Base-by-base conservation (phyloP, 2,797 vertebrate species). In the Delichon dasypus region DNA sequence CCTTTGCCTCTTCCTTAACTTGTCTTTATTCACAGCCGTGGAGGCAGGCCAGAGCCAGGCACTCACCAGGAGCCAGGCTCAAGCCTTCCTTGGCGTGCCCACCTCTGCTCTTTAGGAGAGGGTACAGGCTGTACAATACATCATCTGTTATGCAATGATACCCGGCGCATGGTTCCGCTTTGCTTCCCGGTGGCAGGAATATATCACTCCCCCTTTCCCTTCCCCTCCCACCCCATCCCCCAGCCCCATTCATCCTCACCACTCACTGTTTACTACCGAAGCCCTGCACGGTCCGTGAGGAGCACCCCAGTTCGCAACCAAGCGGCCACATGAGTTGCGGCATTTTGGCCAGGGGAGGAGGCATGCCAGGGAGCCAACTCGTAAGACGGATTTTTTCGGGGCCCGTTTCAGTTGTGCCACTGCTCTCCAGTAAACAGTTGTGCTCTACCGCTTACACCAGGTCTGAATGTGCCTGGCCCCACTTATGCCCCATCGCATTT, bases 101-200 rank as follows among this genome's bases (percentile, higher is more conserved):
- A 95, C 92, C 91, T 96, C 94, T 95, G 88, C 95, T 96, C 89
- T 95, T 96, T 93, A 85, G 92, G 94, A 97, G 91, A 88, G 94
- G 94, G 95, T 95, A 95, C 95, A 97, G 93, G 77, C 91, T 97
- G 95, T 96, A 95, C 93, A 91, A 95, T 90, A 74, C 92, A 96
- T 97, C 96, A 97, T 96, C 96, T 94, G 96, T 96, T 96, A 96
- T 93, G 95, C 92, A 97, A 96, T 95, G 94, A 93, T 93, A 95
- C 92, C 93, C 73, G 1, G 94, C 36, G 8, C 83, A 74, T 32
- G 54, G 93, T 94, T 96, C 94, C 65, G 76, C 83, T 94, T 96
- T 64, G 94, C 93, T 93, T 94, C 88, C 90, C 78, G 17, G 87
- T 1, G 38, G 75, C 87, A 89, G 83, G 92, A 94, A 90, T 88